A percentile compares a stretch with the other conserved stretches of the same genome.
phyloP scores from a whole-genome alignment of 2,888 invertebrate genomes.

The Lysandra bellargus region DNA sequence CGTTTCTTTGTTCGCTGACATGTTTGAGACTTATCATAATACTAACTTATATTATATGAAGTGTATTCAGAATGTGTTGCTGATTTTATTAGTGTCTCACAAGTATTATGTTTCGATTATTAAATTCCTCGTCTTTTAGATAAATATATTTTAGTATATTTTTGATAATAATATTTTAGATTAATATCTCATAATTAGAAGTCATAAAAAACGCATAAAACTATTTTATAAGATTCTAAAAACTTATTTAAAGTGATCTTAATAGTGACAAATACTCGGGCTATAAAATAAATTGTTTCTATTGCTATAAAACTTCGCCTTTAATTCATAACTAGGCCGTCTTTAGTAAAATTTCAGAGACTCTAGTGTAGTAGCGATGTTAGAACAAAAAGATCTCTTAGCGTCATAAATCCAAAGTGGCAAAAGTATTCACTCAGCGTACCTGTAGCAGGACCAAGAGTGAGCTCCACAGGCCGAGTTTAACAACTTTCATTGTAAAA shows the following conservation, averaged over 20 bases:
- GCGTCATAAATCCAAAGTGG: constrained; percentile 10
- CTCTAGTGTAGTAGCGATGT: background rate
- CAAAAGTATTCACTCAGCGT: constrained; percentile 18
- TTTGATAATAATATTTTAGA: background rate
- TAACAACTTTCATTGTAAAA: constrained; percentile 29
- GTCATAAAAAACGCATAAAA: too few relatives aligned
- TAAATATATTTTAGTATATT: background rate
- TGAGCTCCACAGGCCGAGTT: constrained; percentile 24
- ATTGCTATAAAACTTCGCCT: background rate
- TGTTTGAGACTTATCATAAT: constrained; percentile 10
- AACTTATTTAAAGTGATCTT: too few relatives aligned
- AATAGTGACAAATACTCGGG: too few relatives aligned
- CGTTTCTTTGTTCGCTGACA: constrained; percentile 17
- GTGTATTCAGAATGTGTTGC: background rate
- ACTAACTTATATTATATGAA: constrained; percentile 17
- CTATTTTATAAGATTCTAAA: too few relatives aligned
- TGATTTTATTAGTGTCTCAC: too few relatives aligned
- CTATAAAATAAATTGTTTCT: background rate
- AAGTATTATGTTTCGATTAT: background rate
- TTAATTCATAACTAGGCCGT: background rate
- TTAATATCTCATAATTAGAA: too few relatives aligned
- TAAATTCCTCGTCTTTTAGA: background rate
- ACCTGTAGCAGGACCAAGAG: constrained; percentile 13
- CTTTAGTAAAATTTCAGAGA: background rate
- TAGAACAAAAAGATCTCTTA: background rate